Conservation (phyloP, 37 sponge, comb jelly and placozoan genomes). For the Ephydatia muelleri region DNA sequence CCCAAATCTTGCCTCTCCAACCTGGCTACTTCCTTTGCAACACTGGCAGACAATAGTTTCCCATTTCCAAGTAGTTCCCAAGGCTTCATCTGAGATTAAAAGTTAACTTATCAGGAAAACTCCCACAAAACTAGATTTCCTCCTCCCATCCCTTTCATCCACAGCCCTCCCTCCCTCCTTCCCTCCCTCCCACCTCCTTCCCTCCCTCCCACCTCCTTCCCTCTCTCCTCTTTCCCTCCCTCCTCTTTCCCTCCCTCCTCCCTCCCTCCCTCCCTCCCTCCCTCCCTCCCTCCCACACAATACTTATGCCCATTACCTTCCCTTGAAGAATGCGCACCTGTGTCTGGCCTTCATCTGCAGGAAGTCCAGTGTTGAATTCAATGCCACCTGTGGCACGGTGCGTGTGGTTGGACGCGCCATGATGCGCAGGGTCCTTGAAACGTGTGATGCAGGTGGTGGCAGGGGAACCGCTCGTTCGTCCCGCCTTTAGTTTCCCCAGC, state of each 20-base stretch:
- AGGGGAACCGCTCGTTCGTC: conserved; percentile 28
- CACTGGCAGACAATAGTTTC: conserved; percentile 23
- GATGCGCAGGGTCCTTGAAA: not conserved
- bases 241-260: not conserved
- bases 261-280: too few species aligned
- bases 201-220: not conserved
- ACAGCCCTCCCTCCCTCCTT: too few species aligned
- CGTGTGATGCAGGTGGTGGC: conserved; percentile 28
- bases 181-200: too few species aligned
- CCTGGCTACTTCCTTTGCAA: conserved; percentile 8
- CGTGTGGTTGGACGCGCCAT: not conserved
- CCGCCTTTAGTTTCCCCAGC: conserved; percentile 12
- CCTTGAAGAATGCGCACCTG: not conserved
- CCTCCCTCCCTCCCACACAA: too few species aligned
- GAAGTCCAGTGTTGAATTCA: not conserved
- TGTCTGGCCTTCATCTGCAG: not conserved
- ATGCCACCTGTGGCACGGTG: not conserved
- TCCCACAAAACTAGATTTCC: too few species aligned
- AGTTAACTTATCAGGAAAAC: not conserved
- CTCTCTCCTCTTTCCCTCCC: not conserved
- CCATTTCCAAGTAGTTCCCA: not conserved
- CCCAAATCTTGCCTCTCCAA: not conserved
- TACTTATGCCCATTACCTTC: too few species aligned
- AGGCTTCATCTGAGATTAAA: not conserved
- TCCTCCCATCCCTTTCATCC: too few species aligned